These are phyloP conservation scores for Samia ricini DNA, from an alignment of 1,140 invertebrate genomes.

Conservation along the genomic window DNA sequence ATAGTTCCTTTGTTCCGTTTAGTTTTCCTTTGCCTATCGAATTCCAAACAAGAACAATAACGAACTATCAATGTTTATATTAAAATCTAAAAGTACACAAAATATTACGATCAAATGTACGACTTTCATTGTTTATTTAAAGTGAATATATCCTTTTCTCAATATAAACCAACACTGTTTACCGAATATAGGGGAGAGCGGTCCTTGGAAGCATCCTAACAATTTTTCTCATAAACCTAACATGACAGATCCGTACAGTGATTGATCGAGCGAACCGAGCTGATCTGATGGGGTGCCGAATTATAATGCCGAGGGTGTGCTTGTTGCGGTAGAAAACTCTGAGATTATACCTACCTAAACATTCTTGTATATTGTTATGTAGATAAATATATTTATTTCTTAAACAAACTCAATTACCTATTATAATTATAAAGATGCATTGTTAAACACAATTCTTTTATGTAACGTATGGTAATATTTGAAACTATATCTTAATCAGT, in stretches of 20 bases:
- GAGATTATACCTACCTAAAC: neutral
- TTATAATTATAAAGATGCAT: neutral
- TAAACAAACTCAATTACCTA: neutral
- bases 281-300: conserved; percentile 70
- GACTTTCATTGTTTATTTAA: conserved; percentile 40
- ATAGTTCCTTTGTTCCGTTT: conserved; percentile 34
- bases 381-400: neutral
- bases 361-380: neutral
- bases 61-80: too few species aligned
- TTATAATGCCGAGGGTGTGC: conserved; percentile 70
- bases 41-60: too few species aligned
- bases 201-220: conserved; percentile 61
- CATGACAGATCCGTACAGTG: conserved; percentile 78
- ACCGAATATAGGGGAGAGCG: conserved; percentile 7
- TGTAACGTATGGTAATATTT: neutral
- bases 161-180: conserved; percentile 36
- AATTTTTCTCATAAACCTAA: conserved; percentile 79
- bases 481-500: too few species aligned
- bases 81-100: conserved; percentile 12
- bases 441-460: neutral
- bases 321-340: conserved; percentile 14
- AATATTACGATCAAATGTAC: conserved; percentile 5
- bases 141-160: conserved; percentile 44
- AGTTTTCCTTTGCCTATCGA: too few species aligned
- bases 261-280: conserved; percentile 68